phyloP scores from a whole-genome alignment of 2,888 invertebrate genomes.

The Protodeltote pygarga region DNA sequence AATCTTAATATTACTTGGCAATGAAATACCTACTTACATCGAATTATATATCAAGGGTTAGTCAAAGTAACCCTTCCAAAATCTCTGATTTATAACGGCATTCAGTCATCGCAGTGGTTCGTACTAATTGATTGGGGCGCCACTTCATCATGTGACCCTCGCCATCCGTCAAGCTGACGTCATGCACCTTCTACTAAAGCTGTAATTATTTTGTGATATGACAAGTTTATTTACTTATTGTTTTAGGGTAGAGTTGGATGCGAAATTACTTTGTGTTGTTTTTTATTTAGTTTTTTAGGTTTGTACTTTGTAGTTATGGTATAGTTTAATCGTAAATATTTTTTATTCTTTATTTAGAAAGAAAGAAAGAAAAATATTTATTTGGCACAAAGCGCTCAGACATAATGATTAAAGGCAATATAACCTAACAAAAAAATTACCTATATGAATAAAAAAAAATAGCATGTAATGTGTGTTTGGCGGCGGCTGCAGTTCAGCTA shows the following conservation, averaged over 20 bases:
- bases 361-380: too few species aligned
- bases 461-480: too few species aligned
- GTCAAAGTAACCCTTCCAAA: slow-evolving; percentile 20
- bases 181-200: slow-evolving; percentile 4
- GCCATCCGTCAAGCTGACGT: slow-evolving; percentile 64
- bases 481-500: too few species aligned
- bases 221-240: slow-evolving; percentile 11
- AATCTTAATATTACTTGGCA: neutral
- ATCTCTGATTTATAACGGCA: slow-evolving; percentile 36
- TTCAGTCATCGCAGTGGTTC: slow-evolving; percentile 53
- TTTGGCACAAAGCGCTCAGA: too few species aligned
- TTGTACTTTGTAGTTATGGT: too few species aligned
- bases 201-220: slow-evolving; percentile 18
- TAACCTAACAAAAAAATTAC: too few species aligned
- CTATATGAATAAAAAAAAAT: too few species aligned
- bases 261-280: too few species aligned
- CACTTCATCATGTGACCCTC: slow-evolving; percentile 72
- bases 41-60: neutral
- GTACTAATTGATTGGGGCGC: slow-evolving; percentile 61
- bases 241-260: neutral
- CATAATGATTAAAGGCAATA: too few species aligned
- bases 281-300: too few species aligned
- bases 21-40: slow-evolving; percentile 3
- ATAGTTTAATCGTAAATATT: too few species aligned
- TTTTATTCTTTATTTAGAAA: too few species aligned